Evolutionary conservation across 2,113 vertebrate genomes (phyloP).

Genomic region (Pelvicachromis taeniatus): DNA sequence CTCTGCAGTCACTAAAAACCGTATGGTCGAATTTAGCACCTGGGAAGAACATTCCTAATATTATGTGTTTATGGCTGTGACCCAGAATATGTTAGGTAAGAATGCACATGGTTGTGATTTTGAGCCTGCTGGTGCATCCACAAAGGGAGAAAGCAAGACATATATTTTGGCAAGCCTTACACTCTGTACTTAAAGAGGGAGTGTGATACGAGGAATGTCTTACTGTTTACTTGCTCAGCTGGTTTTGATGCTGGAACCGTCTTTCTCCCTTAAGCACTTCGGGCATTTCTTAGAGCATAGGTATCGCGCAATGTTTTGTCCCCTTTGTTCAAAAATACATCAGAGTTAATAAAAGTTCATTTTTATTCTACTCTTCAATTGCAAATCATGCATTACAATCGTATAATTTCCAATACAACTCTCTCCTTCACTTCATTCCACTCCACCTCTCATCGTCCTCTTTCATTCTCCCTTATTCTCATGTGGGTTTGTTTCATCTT

Average conservation of each 20-base stretch:
- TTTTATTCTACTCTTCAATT: conserved; percentile 1
- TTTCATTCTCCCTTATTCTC: background rate
- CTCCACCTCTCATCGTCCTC: conserved; percentile 3
- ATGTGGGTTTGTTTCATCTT: conserved; percentile 56
- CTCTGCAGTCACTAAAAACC: conserved; percentile 26
- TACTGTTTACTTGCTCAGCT: conserved; percentile 72
- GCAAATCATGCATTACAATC: conserved; percentile 19
- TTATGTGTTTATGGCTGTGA: conserved; percentile 69
- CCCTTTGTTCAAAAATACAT: conserved; percentile 19
- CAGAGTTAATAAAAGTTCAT: conserved; percentile 14
- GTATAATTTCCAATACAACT: conserved; percentile 7
- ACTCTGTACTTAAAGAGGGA: conserved; percentile 32
- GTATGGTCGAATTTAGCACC: conserved; percentile 59
- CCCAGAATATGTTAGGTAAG: conserved; percentile 42
- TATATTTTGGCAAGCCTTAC: conserved; percentile 35
- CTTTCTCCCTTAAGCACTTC: conserved; percentile 53
- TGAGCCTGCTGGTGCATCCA: conserved; percentile 23
- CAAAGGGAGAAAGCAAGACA: conserved; percentile 10
- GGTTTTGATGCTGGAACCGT: conserved; percentile 69
- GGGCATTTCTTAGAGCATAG: conserved; percentile 74
- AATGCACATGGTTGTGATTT: conserved; percentile 67
- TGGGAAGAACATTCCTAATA: conserved; percentile 60
- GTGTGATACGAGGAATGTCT: conserved; percentile 45
- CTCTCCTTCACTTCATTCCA: background rate
- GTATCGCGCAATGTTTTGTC: conserved; percentile 33